Percentiles rank a stretch among this genome's conserved stretches.
These are phyloP conservation scores for Barbus barbus DNA, from an alignment of 2,113 vertebrate genomes.

Conservation along the genomic window DNA sequence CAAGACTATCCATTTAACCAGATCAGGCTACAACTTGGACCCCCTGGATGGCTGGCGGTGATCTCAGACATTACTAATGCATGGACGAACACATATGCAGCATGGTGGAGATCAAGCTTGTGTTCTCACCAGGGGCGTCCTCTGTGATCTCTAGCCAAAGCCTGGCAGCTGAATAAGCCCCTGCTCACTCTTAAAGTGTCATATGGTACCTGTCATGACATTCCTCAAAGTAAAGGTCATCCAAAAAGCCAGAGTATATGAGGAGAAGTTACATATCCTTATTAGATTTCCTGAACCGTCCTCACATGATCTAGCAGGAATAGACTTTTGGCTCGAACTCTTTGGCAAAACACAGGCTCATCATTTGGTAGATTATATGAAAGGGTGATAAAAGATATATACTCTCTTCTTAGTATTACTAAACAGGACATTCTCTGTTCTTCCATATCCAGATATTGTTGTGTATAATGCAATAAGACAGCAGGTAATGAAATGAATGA, in stretches of 20 bases:
- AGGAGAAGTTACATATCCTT: slow-evolving; percentile 45
- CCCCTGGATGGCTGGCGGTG: slow-evolving; percentile 54
- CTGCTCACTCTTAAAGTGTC: slow-evolving; percentile 44
- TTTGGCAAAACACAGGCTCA: slow-evolving; percentile 11
- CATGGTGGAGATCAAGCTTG: slow-evolving; percentile 46
- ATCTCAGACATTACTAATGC: slow-evolving; percentile 61
- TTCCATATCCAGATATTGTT: not conserved
- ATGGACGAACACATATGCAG: slow-evolving; percentile 58
- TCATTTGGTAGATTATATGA: slow-evolving; percentile 38
- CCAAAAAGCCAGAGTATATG: slow-evolving; percentile 41
- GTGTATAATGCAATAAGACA: not conserved
- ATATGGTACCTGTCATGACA: slow-evolving; percentile 52
- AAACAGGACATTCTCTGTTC: not conserved
- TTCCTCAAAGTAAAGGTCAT: slow-evolving; percentile 43
- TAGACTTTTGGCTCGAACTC: slow-evolving; percentile 15
- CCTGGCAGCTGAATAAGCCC: slow-evolving; percentile 49
- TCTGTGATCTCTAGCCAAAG: slow-evolving; percentile 57
- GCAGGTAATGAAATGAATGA: not conserved
- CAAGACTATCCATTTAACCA: slow-evolving; percentile 58
- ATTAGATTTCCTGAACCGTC: slow-evolving; percentile 29
- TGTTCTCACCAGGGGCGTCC: slow-evolving; percentile 55
- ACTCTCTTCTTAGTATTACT: not conserved
- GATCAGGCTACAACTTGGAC: slow-evolving; percentile 55
- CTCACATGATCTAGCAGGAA: slow-evolving; percentile 47
- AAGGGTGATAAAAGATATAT: slow-evolving; percentile 16